Evolutionary conservation across 2,113 vertebrate genomes (phyloP).

Genomic region (Mus musculus): GRCm39 chr5:102414501-102415000

Average conservation of each 20-base stretch:
- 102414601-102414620: background rate
- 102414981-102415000: background rate
- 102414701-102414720: background rate
- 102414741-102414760: background rate
- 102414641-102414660: background rate
- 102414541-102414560: too few relatives aligned
- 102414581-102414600: too few relatives aligned
- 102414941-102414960: background rate
- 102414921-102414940: background rate
- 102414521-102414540: background rate
- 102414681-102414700: background rate
- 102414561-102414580: background rate
- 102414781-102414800: background rate
- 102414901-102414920: background rate
- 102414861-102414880: conserved; percentile 39
- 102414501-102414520: too few relatives aligned
- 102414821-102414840: background rate
- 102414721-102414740: background rate
- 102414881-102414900: background rate
- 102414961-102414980: background rate
- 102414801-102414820: background rate
- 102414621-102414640: background rate
- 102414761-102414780: background rate
- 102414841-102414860: background rate
- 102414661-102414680: background rate